Conservation (phyloP, 2,113 vertebrate genomes). For the Strigops habroptila region DNA sequence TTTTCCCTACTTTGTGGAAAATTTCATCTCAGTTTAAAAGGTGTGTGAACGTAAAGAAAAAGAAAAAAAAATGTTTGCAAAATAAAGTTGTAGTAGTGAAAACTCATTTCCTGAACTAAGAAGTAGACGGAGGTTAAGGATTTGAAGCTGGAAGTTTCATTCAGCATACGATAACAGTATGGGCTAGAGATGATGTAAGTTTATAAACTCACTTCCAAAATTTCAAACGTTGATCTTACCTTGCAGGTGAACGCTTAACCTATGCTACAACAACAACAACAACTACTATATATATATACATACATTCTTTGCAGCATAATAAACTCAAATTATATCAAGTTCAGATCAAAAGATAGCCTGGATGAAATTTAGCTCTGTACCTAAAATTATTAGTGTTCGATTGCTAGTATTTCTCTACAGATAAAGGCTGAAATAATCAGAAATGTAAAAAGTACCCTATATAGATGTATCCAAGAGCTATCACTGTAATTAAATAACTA, state of each 20-base stretch:
- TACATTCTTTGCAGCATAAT: background rate
- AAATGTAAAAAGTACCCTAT: background rate
- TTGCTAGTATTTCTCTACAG: background rate
- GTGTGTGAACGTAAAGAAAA: fast-evolving
- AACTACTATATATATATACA: background rate
- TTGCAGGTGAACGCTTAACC: background rate
- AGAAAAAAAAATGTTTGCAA: background rate
- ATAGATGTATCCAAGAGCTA: background rate
- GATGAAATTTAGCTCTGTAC: background rate
- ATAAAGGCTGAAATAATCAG: background rate
- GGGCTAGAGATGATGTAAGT: background rate
- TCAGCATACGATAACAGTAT: background rate
- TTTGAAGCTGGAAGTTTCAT: background rate
- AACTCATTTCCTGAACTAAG: background rate
- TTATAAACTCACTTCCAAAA: background rate
- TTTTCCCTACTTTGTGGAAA: background rate
- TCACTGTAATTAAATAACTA: background rate
- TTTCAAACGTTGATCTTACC: background rate
- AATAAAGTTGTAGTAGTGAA: background rate
- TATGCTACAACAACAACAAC: background rate
- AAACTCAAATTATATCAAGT: background rate
- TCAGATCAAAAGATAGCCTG: background rate
- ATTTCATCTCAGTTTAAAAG: background rate
- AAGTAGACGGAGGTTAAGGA: fast-evolving
- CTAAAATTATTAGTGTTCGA: background rate